Evolutionary conservation across 2,797 vertebrate genomes (phyloP).

Genomic region (Tympanoctomys barrerae): DNA sequence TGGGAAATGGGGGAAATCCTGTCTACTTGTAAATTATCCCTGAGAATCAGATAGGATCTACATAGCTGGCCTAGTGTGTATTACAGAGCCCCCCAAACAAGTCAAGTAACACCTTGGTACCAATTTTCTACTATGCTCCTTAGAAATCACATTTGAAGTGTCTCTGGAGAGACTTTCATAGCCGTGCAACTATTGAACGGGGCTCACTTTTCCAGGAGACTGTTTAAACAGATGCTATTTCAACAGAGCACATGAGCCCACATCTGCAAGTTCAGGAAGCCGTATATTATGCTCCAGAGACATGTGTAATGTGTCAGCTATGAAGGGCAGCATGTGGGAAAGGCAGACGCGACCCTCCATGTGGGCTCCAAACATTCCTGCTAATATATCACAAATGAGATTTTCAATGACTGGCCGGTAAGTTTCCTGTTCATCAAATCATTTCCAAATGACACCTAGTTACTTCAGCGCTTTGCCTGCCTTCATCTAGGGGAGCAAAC

Average conservation of each 20-base stretch:
- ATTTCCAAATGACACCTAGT: constrained; percentile 76
- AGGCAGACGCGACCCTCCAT: constrained; percentile 65
- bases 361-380: constrained; percentile 63
- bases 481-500: constrained; percentile 50
- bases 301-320: constrained; percentile 83
- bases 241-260: constrained; percentile 71
- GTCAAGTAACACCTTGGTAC: background rate
- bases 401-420: constrained; percentile 63
- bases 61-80: background rate
- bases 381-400: constrained; percentile 73
- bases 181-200: constrained; percentile 57
- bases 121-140: constrained; percentile 35
- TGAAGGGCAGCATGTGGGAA: constrained; percentile 78
- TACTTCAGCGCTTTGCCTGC: constrained; percentile 27
- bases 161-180: constrained; percentile 63
- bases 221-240: constrained; percentile 79
- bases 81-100: background rate
- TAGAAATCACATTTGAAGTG: constrained; percentile 64
- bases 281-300: constrained; percentile 77
- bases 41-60: background rate
- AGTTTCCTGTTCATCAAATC: constrained; percentile 69
- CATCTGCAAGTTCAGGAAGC: constrained; percentile 78
- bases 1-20: background rate
- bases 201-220: constrained; percentile 73
- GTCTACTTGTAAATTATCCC: background rate